These are phyloP conservation scores for Ctena decussata DNA, from an alignment of 2,888 invertebrate species.

Conservation along the genomic window DNA sequence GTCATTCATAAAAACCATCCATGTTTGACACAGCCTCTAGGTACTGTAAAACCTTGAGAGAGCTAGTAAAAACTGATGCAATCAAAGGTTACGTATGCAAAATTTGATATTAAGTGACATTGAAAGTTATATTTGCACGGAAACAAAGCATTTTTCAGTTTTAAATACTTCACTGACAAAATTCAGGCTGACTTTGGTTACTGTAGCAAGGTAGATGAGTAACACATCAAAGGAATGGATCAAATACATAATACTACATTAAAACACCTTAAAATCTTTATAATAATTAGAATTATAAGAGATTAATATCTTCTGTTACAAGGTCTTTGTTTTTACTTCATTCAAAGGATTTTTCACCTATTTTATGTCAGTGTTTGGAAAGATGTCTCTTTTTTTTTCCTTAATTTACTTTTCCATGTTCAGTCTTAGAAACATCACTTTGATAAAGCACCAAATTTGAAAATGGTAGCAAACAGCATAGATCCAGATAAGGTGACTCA, in stretches of 20 bases:
- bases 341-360: too few species aligned
- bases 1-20: constrained; percentile 11
- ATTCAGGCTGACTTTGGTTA: not conserved
- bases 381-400: too few species aligned
- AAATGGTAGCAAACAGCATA: too few species aligned
- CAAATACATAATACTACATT: not conserved
- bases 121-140: not conserved
- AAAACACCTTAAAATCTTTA: too few species aligned
- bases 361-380: too few species aligned
- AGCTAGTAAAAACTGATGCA: not conserved
- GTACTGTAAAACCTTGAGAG: not conserved
- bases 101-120: not conserved
- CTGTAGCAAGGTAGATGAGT: not conserved
- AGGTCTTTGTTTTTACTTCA: not conserved
- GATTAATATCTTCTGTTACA: not conserved
- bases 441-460: too few species aligned
- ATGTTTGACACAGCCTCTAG: not conserved
- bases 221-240: not conserved
- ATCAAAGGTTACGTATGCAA: not conserved
- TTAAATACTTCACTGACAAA: not conserved
- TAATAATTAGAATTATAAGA: not conserved
- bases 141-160: not conserved
- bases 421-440: too few species aligned
- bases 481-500: too few species aligned
- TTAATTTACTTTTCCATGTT: too few species aligned